Evolutionary conservation across 2,888 invertebrate genomes (phyloP).

Genomic region (Trichogramma evanescens): DNA sequence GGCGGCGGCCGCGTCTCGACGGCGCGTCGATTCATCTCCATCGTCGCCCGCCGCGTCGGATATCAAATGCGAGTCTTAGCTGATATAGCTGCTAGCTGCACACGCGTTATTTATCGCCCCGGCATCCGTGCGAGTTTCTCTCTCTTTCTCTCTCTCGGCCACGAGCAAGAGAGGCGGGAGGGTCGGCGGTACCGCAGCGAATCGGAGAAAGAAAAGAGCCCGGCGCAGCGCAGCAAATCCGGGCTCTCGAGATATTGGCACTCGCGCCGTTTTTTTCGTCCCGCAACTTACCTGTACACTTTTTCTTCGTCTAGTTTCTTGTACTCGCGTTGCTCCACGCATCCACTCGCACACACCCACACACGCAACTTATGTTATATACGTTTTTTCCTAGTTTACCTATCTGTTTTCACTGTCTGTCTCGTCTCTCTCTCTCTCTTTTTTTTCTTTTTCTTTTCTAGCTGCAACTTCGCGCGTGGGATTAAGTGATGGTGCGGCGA

Average conservation of each 20-base stretch:
- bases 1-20: not conserved
- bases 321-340: no score
- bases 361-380: not conserved
- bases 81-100: no score
- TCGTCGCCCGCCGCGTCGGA: slow-evolving; percentile 1
- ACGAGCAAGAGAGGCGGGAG: no score
- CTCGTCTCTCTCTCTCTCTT: slow-evolving; percentile 6
- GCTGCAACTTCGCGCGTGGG: slow-evolving; percentile 8
- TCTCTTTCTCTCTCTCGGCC: not conserved
- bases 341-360: slow-evolving; percentile 5
- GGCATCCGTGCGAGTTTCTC: slow-evolving; percentile 30
- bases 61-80: slow-evolving; percentile 21
- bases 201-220: slow-evolving; percentile 21
- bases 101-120: slow-evolving; percentile 33
- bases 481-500: slow-evolving; percentile 1
- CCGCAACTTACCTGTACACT: no score
- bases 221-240: slow-evolving; percentile 32
- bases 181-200: no score
- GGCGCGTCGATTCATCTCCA: not conserved
- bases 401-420: slow-evolving; percentile 6
- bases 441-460: slow-evolving; percentile 5
- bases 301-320: no score
- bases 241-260: slow-evolving; percentile 32
- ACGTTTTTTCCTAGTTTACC: slow-evolving; percentile 8
- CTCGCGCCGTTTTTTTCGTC: slow-evolving; percentile 15